A percentile compares a stretch with the other conserved stretches of the same genome.
phyloP scores from a whole-genome alignment of 2,797 vertebrate species.

The Acanthopagrus latus region DNA sequence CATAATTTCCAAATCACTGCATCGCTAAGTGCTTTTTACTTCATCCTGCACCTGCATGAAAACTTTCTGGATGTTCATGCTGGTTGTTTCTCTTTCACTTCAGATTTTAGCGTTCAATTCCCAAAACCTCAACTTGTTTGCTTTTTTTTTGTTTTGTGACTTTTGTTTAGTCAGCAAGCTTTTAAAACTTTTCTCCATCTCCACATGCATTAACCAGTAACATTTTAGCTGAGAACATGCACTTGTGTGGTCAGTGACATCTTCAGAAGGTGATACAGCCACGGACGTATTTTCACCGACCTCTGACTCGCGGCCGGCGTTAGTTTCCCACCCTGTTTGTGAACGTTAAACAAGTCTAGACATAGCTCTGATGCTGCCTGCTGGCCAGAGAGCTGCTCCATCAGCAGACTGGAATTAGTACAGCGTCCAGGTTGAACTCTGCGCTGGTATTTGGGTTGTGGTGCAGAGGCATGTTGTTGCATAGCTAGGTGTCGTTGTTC shows the following conservation, averaged over 20 bases:
- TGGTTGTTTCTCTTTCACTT: neutral
- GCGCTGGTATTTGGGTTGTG: constrained; percentile 47
- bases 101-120: neutral
- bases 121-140: neutral
- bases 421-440: constrained; percentile 50
- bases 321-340: constrained; percentile 33
- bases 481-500: constrained; percentile 4
- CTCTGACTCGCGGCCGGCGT: neutral
- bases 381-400: constrained; percentile 54
- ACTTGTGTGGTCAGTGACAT: neutral
- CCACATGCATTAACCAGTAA: neutral
- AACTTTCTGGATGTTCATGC: too few species aligned
- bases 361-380: constrained; percentile 37
- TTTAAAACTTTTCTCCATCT: neutral
- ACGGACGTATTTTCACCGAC: neutral
- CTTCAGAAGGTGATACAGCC: neutral
- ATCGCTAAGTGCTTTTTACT: neutral
- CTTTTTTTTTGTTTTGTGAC: too few species aligned
- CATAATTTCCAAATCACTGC: too few species aligned
- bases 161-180: neutral
- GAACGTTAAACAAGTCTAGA: constrained; percentile 67
- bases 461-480: constrained; percentile 36
- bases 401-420: constrained; percentile 79
- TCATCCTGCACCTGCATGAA: neutral
- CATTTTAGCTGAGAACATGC: neutral